Conservation (phyloP, 2,113 vertebrate genomes). For the Gnathonemus echidnorhynchus region DNA sequence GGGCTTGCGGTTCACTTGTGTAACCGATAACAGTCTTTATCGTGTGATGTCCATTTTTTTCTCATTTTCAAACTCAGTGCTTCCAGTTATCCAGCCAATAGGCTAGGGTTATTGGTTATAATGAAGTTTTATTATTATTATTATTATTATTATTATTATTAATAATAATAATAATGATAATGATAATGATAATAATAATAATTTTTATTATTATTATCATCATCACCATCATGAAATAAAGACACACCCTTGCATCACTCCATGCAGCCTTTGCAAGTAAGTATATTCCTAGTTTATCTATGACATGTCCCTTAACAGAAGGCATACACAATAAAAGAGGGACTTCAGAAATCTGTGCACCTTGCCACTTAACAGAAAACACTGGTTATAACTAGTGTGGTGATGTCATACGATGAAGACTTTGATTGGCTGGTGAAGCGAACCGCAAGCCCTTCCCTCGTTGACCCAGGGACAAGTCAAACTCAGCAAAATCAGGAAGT, state of each 20-base stretch:
- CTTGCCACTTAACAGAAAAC: neutral
- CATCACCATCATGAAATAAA: neutral
- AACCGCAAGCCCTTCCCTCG: neutral
- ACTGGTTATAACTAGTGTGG: neutral
- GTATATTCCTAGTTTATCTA: neutral
- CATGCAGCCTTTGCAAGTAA: neutral
- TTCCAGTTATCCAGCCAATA: neutral
- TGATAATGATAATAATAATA: no score
- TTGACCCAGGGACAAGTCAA: neutral
- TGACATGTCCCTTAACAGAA: neutral
- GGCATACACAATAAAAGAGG: neutral
- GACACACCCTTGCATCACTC: neutral
- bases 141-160: neutral
- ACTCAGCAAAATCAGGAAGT: neutral
- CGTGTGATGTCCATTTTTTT: neutral
- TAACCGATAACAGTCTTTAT: neutral
- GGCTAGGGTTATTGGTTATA: neutral
- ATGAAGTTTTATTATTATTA: neutral
- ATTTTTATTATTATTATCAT: neutral
- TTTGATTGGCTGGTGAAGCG: neutral
- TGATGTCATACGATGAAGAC: neutral
- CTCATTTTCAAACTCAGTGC: neutral
- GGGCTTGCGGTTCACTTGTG: neutral
- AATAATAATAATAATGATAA: no score
- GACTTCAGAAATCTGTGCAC: neutral